These are phyloP conservation scores for Malurus cyaneus DNA, from an alignment of 2,113 vertebrate species.

Conservation along the genomic window DNA sequence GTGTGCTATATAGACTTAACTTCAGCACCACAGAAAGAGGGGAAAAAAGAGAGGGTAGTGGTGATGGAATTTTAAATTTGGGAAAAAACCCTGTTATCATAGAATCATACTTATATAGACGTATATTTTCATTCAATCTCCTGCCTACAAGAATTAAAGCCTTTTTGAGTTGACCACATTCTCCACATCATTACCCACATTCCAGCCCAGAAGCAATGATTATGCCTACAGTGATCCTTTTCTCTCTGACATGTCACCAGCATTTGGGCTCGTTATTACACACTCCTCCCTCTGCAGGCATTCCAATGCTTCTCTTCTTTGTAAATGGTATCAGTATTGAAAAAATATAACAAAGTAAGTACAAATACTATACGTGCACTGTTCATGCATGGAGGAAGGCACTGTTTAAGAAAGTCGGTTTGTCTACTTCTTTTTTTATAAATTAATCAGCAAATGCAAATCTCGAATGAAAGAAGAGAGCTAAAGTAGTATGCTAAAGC, in stretches of 20 bases:
- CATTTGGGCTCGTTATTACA: not conserved
- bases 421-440: not conserved
- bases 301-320: accelerated
- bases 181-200: not conserved
- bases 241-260: not conserved
- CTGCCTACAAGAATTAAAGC: not conserved
- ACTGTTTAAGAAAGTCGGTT: not conserved
- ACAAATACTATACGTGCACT: not conserved
- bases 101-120: not conserved
- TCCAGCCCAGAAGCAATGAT: not conserved
- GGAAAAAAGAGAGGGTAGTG: accelerated
- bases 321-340: not conserved
- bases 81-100: not conserved
- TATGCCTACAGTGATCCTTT: not conserved
- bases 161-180: not conserved
- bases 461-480: not conserved
- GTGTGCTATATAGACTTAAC: not conserved
- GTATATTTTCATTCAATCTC: not conserved
- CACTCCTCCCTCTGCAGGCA: not conserved
- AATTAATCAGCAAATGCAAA: not conserved
- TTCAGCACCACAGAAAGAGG: not conserved
- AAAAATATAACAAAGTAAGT: not conserved
- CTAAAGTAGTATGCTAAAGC: not conserved
- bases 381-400: not conserved
- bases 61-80: not conserved